Conservation (phyloP, 2,888 invertebrate species). For the Parnassius smintheus region DNA sequence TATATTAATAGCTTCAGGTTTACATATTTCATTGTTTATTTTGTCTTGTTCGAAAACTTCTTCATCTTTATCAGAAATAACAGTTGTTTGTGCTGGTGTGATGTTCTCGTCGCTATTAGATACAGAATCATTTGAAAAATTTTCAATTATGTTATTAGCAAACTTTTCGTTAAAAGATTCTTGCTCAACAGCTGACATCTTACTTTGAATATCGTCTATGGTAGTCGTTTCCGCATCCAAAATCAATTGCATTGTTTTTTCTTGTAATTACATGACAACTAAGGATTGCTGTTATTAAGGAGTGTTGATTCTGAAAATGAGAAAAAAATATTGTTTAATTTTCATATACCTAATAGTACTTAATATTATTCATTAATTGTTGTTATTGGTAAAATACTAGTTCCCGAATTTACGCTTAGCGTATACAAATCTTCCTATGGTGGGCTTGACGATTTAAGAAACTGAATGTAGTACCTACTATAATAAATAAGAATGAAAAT, state of each 20-base stretch:
- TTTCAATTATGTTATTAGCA: slow-evolving; percentile 37
- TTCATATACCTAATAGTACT: no score
- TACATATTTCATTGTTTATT: not conserved
- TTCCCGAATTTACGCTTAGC: no score
- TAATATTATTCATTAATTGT: no score
- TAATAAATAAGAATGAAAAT: no score
- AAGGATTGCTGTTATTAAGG: not conserved
- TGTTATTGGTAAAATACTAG: no score
- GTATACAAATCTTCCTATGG: no score
- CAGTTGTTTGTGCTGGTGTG: not conserved
- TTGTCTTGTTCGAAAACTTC: not conserved
- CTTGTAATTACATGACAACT: slow-evolving; percentile 17
- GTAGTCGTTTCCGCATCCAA: slow-evolving; percentile 48
- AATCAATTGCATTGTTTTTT: slow-evolving; percentile 69
- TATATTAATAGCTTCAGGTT: not conserved
- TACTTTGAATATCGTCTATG: slow-evolving; percentile 45
- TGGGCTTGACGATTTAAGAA: no score
- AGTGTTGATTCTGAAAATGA: no score
- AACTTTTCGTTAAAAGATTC: slow-evolving; percentile 46
- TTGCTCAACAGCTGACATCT: slow-evolving; percentile 56
- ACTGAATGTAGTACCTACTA: no score
- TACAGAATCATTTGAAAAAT: slow-evolving; percentile 37
- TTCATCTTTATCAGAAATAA: not conserved
- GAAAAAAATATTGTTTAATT: no score
- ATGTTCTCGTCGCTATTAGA: slow-evolving; percentile 38